Base-by-base conservation (phyloP, 2,113 vertebrate genomes). In the Psettodes erumei region DNA sequence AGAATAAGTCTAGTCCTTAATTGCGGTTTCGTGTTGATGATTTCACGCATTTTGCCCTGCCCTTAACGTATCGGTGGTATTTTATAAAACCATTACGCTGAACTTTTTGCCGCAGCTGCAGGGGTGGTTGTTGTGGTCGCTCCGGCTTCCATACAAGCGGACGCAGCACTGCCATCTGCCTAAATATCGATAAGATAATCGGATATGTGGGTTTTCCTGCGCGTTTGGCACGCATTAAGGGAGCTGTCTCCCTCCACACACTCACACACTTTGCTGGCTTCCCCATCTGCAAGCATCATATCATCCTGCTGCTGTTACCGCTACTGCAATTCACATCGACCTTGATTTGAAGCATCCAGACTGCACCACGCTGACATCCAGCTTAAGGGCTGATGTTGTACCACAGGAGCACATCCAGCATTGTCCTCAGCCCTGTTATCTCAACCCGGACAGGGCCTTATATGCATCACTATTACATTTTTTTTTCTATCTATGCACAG, bases 31-130 rank as follows among this genome's bases (percentile, higher is more conserved):
- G 5, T n/a, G n/a, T n/a, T n/a, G n/a, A n/a, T n/a, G 30, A 28
- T 58, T 53, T 51, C 47, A 72, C n/a, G 47, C 74, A 73, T 61
- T 37, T 60, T 78, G 71, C 74, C 64, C 79, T 82, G 77, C 71
- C 79, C 82, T 82, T 78, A 58, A 10, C 53, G 64, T 68, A 23
- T 71, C 47, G 54, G n/a, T 51, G 70, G 19, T 65, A 74, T 87
- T 77, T 79, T 42, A 61, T 58, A 71, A 78, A 75, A 19, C 70
- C 54, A 82, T 77, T 71, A 88, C 56, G 72, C 50, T n/a, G 53
- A 90, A 90, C 81, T 90, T 89, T n/a, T 81, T 91, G 88, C 90
- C 89, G 92, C 90, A 91, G 80, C 88, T 86, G 90, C 89, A 85
- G 88, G 81, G 86, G 73, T 71, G 88, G 77, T 80, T 90, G 86